Conservation (phyloP, 2,113 vertebrate genomes). For the Psephotus haematonotus region DNA sequence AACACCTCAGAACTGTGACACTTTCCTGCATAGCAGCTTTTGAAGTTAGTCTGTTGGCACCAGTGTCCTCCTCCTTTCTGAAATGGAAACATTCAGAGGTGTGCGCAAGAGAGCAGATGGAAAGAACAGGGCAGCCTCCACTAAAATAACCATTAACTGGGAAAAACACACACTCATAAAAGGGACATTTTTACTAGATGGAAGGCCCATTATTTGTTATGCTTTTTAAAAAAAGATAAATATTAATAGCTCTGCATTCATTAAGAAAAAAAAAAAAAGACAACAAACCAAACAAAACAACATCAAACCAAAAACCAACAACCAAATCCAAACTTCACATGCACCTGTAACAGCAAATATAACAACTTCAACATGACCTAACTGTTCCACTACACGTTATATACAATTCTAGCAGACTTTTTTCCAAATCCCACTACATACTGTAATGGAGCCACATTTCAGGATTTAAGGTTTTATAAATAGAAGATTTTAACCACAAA, state of each 20-base stretch:
- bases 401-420: not conserved
- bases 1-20: not conserved
- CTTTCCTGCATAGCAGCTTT: not conserved
- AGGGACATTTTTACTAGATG: not conserved
- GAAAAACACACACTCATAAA: fast-evolving
- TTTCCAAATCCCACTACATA: not conserved
- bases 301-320: not conserved
- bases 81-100: not conserved
- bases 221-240: not conserved
- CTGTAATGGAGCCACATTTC: not conserved
- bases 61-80: not conserved
- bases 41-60: not conserved
- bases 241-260: not conserved
- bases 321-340: not conserved
- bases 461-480: not conserved
- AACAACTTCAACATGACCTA: not conserved
- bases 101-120: not conserved
- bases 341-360: not conserved
- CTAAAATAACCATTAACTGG: not conserved
- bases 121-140: not conserved
- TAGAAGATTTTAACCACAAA: not conserved
- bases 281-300: not conserved
- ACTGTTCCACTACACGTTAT: not conserved
- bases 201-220: not conserved
- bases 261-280: not conserved